Base-by-base conservation (phyloP, 2,888 invertebrate genomes). In the Hirtodrosophila confusa region DNA sequence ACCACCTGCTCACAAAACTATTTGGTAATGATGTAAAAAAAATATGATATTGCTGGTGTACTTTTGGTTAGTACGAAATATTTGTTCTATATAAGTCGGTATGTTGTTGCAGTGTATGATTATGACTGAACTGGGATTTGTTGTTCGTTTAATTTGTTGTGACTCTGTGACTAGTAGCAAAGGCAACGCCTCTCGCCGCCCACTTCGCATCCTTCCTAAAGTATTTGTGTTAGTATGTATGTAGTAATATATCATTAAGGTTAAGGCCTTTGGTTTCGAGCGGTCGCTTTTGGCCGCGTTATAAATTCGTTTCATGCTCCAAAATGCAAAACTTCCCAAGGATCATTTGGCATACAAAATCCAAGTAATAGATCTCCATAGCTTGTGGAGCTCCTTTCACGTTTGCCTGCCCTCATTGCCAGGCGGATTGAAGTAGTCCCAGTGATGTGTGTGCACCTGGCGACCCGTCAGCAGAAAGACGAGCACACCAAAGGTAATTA, bases 341-440 rank as follows among this genome's bases (percentile, higher is more conserved):
- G 58, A 70, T 58, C 50, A 53, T 55, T 51, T 63, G 66, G 41
- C 61, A 61, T 72, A 58, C 43, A 47, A 48, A 53, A 36, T 49
- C 73, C 56, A 48, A 63, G 63, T 54, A 49, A 49, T 43, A 36
- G 45, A 56, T 71, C 43, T 71, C 77, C 77, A 71, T 67, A 41
- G 24, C 40, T 51, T 44, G 40, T 29, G 39, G 23, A 35, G 48
- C 50, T 54, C 48, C 31, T 64, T 71, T 89, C 90, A 90, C 75
- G 87, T 82, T 58, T 86, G 84, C 56, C 90, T 82, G 39, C 91
- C 91, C 50, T 93, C 93, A 37, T 92, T 93, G 67, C 94, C 94
- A 7, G 96, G 96, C 9, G 96, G 96, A 92, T 96, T 96, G 84
- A 96, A 96, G 90, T 95, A 97, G 90, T 97, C 97, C 97, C 97